Evolutionary conservation across 2,888 invertebrate species (phyloP), one percentile per base, ranked within the genome.

Genomic region (Pterostichus niger): DNA sequence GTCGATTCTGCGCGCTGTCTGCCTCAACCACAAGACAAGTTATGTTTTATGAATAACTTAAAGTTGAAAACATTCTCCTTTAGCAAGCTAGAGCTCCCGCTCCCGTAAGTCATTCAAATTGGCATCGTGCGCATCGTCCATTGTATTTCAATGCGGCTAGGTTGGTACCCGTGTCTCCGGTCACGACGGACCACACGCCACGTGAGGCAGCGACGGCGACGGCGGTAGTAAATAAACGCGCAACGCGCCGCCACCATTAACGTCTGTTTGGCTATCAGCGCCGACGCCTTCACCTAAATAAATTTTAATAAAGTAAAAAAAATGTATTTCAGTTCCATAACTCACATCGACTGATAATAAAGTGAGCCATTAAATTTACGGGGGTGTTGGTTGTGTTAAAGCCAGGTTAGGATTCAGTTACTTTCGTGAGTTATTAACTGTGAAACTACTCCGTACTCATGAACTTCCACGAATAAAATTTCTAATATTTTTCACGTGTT

Each of bases 1-100:
- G 76, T 76, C 31, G 76, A 54, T 54, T 24, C 35, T 15, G 17
- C 0, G 33, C n/a, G 44, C 54, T 35, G 56, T 11, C 56, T 33
- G 40, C 33, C 9, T 35, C 75, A 5, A 17, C 68, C 35, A 13
- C 33, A 15, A 75, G 49, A 52, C 87, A 88, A 88, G 88, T 88
- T 88, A 88, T 88, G 88, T 87, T 86, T 88, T 88, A 88, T 88
- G 88, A 88, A 88, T 88, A 88, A 88, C 88, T 88, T 88, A 86
- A 86, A 86, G 86, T 86, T 84, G 86, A 86, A 86, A 17, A 71
- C 68, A 71, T 71, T 86, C 86, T 86, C 87, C 24, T 24, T 24
- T 24, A 24, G 24, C 24, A 24, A 24, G 24, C 24, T 24, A 24
- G 24, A 24, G 24, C 24, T 87, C 88, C 87, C 86, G 86, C 85